Evolutionary conservation across 2,113 vertebrate genomes (phyloP), one percentile per base, ranked within the genome.

Genomic region (Gymnarchus niloticus): DNA sequence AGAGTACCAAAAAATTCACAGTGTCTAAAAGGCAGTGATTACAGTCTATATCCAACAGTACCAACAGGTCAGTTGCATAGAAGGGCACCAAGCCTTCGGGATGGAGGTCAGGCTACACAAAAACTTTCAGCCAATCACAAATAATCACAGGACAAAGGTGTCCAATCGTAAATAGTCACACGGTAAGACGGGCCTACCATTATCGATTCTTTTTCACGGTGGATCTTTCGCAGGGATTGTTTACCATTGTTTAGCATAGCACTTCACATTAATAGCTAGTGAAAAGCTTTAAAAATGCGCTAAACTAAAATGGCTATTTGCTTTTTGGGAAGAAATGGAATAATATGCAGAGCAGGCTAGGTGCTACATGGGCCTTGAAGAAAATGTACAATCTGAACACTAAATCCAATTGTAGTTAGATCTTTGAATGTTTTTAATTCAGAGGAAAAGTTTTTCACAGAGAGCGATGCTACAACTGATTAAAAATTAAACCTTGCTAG

Each of bases 1-100:
- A 96, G 94, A 94, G 95, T 97, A 97, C 92, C 95, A 96, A 96
- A 95, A 95, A 96, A 96, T 96, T 97, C 96, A 97, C 96, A 97
- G 97, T 97, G 96, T 97, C 95, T 96, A 96, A 97, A 95, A 97
- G 96, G 96, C 96, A 97, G 96, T 96, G 95, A 96, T 96, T 96
- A 96, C 93, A 95, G 94, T 96, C 95, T 95, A 95, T 94, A 94
- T 95, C 95, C 94, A 94, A 96, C 91, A 95, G 94, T 94, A 95
- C 94, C 93, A 95, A 94, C 95, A 94, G 93, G 92, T 95, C 87
- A 90, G 94, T 97, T 97, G 97, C 96, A 97, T 97, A 97, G 96
- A 96, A 97, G 95, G 94, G 92, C 94, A 93, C 91, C 93, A 89
- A 91, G 90, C 89, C 92, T 93, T 91, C 90, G 91, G 89, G 92